Evolutionary conservation across 2,888 invertebrate species (phyloP).

Genomic region (Drosophila ochracea): DNA sequence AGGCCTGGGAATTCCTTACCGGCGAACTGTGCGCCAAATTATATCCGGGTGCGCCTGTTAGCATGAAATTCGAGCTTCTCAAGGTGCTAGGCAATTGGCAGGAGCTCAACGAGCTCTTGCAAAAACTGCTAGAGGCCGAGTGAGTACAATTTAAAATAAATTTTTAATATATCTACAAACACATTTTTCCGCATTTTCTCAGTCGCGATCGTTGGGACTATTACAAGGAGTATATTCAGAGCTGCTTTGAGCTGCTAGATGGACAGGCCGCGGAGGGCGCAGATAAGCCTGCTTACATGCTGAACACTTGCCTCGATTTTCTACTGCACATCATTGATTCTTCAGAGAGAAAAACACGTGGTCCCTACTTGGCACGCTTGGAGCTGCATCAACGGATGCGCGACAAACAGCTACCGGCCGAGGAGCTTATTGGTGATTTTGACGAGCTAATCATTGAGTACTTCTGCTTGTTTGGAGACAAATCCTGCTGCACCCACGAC

Average conservation of each 20-base stretch:
- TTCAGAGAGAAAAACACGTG: slow-evolving; percentile 87
- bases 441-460: slow-evolving; percentile 91
- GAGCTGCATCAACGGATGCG: slow-evolving; percentile 89
- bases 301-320: slow-evolving; percentile 83
- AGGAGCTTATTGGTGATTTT: slow-evolving; percentile 87
- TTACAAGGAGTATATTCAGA: slow-evolving; percentile 90
- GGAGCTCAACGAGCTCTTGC: slow-evolving; percentile 90
- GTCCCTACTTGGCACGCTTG: slow-evolving; percentile 93
- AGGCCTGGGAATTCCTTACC: slow-evolving; percentile 92
- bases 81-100: slow-evolving; percentile 91
- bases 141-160: slow-evolving; percentile 82
- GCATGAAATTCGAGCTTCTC: slow-evolving; percentile 90
- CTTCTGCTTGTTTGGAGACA: slow-evolving; percentile 92
- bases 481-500: slow-evolving; percentile 94
- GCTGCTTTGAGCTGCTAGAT: slow-evolving; percentile 88
- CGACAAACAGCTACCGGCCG: slow-evolving; percentile 86
- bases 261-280: slow-evolving; percentile 17
- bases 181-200: slow-evolving; percentile 42
- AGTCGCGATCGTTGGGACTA: slow-evolving; percentile 91
- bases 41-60: slow-evolving; percentile 89
- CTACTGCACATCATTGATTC: slow-evolving; percentile 86
- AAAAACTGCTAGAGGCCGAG: slow-evolving; percentile 91
- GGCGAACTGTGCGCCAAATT: slow-evolving; percentile 90
- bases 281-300: slow-evolving; percentile 31
- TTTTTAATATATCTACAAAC: too few species aligned